These are phyloP conservation scores for Heliconius aoede DNA, from an alignment of 2,888 invertebrate species.

Conservation along the genomic window DNA sequence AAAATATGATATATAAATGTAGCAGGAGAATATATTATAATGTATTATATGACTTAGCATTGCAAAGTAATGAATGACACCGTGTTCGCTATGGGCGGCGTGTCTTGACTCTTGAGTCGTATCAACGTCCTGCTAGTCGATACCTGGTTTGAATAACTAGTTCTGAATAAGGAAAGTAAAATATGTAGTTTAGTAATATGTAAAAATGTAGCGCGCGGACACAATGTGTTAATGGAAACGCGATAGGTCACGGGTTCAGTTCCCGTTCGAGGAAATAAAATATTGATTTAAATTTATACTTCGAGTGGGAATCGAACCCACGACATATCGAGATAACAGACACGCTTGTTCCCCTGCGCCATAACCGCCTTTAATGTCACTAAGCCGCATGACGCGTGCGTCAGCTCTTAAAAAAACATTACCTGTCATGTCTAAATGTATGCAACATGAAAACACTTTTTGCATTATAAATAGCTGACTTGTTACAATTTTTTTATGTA, in stretches of 20 bases:
- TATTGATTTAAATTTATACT: too few relatives aligned
- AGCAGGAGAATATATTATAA: neutral
- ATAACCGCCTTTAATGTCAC: too few relatives aligned
- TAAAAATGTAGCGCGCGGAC: neutral
- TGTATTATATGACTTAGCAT: neutral
- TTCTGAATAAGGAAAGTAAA: neutral
- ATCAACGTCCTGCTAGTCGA: constrained; percentile 1
- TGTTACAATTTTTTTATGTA: too few relatives aligned
- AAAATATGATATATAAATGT: neutral
- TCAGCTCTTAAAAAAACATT: too few relatives aligned
- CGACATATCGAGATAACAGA: too few relatives aligned
- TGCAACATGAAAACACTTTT: too few relatives aligned
- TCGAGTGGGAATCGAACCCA: too few relatives aligned
- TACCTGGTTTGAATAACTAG: constrained; percentile 13
- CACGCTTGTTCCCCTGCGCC: too few relatives aligned
- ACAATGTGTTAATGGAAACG: neutral
- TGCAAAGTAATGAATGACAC: constrained; percentile 8
- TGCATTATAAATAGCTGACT: too few relatives aligned
- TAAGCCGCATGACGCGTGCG: too few relatives aligned
- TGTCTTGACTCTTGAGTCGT: neutral
- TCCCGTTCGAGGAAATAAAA: neutral
- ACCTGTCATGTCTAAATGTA: too few relatives aligned
- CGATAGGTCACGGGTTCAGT: neutral
- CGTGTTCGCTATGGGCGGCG: neutral
- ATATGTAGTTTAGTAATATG: neutral